Conservation (phyloP, 2,113 vertebrate genomes). For the Irena cyanogastra region DNA sequence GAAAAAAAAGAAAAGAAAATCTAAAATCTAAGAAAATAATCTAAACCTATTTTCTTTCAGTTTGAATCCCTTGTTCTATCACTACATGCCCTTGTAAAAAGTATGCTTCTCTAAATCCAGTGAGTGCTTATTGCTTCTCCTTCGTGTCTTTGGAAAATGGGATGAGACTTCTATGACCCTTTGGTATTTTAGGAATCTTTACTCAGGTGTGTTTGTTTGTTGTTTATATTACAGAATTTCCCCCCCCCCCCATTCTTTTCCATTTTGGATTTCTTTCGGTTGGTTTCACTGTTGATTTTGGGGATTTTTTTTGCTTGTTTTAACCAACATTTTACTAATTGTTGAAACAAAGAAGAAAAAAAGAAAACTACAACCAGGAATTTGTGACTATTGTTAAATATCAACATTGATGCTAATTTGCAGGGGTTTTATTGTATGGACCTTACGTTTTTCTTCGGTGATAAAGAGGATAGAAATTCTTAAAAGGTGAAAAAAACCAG, state of each 20-base stretch:
- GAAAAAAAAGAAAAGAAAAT: neutral
- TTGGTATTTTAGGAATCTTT: neutral
- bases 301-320: fast-evolving
- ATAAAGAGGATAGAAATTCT: neutral
- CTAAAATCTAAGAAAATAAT: neutral
- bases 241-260: fast-evolving
- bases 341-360: neutral
- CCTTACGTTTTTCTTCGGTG: neutral
- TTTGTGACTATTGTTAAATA: neutral
- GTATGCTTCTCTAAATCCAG: neutral
- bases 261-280: neutral
- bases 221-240: neutral
- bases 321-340: neutral
- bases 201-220: neutral
- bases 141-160: neutral
- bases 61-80: neutral
- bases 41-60: neutral
- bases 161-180: neutral
- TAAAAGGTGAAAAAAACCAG: neutral
- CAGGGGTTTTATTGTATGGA: neutral
- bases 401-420: neutral
- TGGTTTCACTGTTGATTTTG: neutral
- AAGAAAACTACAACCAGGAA: neutral
- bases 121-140: neutral
- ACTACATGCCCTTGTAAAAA: neutral